Evolutionary conservation across 2,113 vertebrate species (phyloP), one percentile per base, ranked within the genome.

Genomic region (Paradoxurus hermaphroditus): DNA sequence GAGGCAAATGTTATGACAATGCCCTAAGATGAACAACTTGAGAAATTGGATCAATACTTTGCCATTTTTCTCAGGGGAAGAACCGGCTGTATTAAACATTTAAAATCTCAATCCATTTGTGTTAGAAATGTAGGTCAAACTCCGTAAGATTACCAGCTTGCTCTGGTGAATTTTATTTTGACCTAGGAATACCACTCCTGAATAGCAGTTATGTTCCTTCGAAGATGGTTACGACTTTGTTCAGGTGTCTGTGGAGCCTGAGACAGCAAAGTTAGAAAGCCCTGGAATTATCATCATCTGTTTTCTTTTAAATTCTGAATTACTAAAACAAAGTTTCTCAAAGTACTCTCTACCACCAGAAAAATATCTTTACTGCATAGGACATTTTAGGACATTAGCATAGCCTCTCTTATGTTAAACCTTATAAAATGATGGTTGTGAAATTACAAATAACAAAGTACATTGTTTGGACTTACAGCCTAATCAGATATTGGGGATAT

Each of bases 21-120:
- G 23, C 31, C 62, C 1, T 36, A 84, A 87, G 49, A 79, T 97
- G 83, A 49, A 87, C 10, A 82, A 87, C 44, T 84, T 94, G 63
- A 97, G 44, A 97, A 94, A 88, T 93, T 65, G 59, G 51, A 88
- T 34, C 19, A 79, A 51, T 90, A 81, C 8, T 70, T 85, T 72
- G 7, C 5, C 21, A 78, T 25, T 94, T n/a, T 65, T 79, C 82
- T 81, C 15, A 88, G 95, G 14, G 59, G 5, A 93, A 19, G 0
- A 59, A 44, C 0, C 0, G 25, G 59, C 9, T 44, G 12, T 41
- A 59, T 19, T 59, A 85, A 63, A 90, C 4, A 44, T n/a, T 95
- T 91, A 86, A 72, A 88, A 59, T 78, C 10, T 65, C 90, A 79
- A 31, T 56, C 15, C 8, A 73, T 65, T 51, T 85, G 4, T 13